Evolutionary conservation across 1,140 invertebrate genomes (phyloP), one percentile per base, ranked within the genome.

Genomic region (Hormaphis cornu): DNA sequence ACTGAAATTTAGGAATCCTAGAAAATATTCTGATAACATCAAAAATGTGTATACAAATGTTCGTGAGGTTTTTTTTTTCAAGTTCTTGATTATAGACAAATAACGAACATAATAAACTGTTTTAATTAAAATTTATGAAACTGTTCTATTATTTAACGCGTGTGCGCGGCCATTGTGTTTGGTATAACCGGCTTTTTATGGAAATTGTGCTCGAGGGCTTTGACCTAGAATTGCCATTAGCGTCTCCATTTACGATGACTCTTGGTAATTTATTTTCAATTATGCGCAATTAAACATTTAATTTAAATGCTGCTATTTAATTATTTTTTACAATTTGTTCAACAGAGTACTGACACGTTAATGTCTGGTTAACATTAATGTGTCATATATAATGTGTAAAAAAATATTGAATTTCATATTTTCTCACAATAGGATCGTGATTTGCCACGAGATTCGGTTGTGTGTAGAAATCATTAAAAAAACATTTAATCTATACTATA

Each of bases 71-170:
- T 28, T n/a, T n/a, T n/a, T n/a, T 66, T 48, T 66, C 8, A 14
- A 24, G 12, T 66, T 66, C 24, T 66, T 20, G 30, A 66, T 66
- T 33, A n/a, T n/a, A 66, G 44, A 66, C 24, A 58, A 58, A 58
- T 35, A 58, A 58, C 8, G 24, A 66, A 35, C 44, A 61, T 22
- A 42, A 20, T 61, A 63, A 66, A 50, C 50, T 30, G 28, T 66
- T 66, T 50, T 50, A 66, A 66, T 66, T 66, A 66, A 48, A 66
- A 66, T 20, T 26, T 66, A 50, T 30, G 28, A 30, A 30, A 66
- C 44, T 44, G 61, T 66, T 66, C 35, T 22, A 10, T 30, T 33
- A n/a, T 66, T 35, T 30, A 22, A 30, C 44, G 44, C 50, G 12
- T 46, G 12, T 46, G 42, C n/a, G 42, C 42, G n/a, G n/a, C 9